Evolutionary conservation across 2,797 vertebrate species (phyloP), one percentile per base, ranked within the genome.

Genomic region (Poeciliopsis presidionis): DNA sequence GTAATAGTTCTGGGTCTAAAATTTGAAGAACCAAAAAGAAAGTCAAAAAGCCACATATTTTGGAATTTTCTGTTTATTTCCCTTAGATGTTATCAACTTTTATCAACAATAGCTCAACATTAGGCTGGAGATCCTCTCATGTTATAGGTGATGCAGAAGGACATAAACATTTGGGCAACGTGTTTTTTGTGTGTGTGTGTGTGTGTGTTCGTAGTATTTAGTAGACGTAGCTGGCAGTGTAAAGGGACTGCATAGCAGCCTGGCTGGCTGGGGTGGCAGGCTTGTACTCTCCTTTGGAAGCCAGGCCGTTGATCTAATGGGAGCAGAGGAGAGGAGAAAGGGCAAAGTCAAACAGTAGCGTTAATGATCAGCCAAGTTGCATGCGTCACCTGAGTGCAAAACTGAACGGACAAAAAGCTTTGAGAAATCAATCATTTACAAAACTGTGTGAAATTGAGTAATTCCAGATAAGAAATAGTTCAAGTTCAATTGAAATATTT

Each of bases 231-330:
- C 94, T 96, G 86, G 97, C 96, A 2, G 97, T 97, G 95, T 96
- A 97, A 79, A 99, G 97, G 0, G 98, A 99, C 91, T 98, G 93
- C 11, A 73, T 96, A 63, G 98, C 96, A 79, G 97, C 89, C 80
- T 94, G 25, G 11, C 95, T 94, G n/a, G 96, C 91, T 69, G 97
- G 94, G 74, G 96, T 97, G 0, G 92, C 88, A 75, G 96, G 91
- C 16, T 96, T 93, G 81, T 99, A 99, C 89, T 98, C 96, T 79
- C 98, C 98, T 91, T 95, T 96, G 90, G 97, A 95, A 75, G 98
- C 97, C 86, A 98, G 94, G 83, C 96, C 88, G 73, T 99, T 99
- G 87, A 96, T 98, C 98, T 99, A 90, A 79, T 39, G 86, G 74
- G n/a, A 81, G 73, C 46, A 87, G 73, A 36, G 20, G 69, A 76